These are phyloP conservation scores for Hiodon alosoides DNA, from an alignment of 2,113 vertebrate genomes.

Conservation along the genomic window DNA sequence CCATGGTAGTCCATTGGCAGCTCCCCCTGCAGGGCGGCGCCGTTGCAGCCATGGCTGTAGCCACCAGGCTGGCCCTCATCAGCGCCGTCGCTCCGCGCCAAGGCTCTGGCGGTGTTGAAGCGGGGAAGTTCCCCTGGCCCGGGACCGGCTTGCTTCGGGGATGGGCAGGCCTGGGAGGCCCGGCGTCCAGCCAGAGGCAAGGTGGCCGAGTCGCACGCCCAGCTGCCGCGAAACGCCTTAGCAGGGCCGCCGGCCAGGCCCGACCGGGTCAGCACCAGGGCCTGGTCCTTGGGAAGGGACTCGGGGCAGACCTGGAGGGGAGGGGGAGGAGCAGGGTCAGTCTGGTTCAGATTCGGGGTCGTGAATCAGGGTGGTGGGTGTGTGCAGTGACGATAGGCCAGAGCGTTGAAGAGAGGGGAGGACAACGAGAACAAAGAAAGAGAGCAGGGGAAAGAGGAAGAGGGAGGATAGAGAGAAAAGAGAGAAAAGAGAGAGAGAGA, in stretches of 20 bases:
- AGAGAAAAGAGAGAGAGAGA: neutral
- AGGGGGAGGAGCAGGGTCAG: constrained; percentile 19
- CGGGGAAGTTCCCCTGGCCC: constrained; percentile 41
- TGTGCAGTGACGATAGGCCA: too few species aligned
- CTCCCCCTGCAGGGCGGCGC: constrained; percentile 54
- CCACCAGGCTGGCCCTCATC: constrained; percentile 32
- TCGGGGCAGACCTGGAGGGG: constrained; percentile 63
- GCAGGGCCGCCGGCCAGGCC: constrained; percentile 53
- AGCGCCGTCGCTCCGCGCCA: neutral
- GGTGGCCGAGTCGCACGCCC: constrained; percentile 61
- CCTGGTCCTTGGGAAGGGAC: constrained; percentile 52
- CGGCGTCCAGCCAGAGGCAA: constrained; percentile 58
- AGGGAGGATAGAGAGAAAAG: neutral
- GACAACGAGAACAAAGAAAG: too few species aligned
- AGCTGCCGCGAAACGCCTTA: constrained; percentile 40
- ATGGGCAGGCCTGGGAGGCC: constrained; percentile 45
- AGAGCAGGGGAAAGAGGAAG: neutral
- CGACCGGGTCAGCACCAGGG: constrained; percentile 64
- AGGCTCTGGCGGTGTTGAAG: neutral
- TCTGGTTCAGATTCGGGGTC: constrained; percentile 1
- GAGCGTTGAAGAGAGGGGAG: too few species aligned
- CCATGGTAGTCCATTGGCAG: constrained; percentile 21
- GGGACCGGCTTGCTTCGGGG: constrained; percentile 46
- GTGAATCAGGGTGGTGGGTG: neutral
- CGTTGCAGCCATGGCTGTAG: constrained; percentile 42